phyloP scores from a whole-genome alignment of 2,113 vertebrate species.

The Mus spicilegus region DNA sequence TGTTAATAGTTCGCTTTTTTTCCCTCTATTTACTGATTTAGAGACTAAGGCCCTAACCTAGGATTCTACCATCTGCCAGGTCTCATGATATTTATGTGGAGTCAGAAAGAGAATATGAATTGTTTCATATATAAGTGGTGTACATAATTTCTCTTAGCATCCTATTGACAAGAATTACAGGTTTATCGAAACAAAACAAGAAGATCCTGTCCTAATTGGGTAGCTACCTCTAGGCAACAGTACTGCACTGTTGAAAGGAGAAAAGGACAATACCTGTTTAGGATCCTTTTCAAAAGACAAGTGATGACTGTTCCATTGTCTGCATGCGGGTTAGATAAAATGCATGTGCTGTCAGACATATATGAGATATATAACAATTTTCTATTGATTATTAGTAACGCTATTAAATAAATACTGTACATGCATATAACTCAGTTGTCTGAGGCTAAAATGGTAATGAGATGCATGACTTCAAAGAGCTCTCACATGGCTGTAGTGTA shows the following conservation, averaged over 20 bases:
- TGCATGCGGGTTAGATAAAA: neutral
- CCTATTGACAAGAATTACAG: neutral
- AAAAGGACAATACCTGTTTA: neutral
- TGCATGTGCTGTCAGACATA: neutral
- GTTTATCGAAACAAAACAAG: neutral
- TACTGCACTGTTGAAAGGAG: neutral
- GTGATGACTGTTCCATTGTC: neutral
- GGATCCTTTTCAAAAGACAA: neutral
- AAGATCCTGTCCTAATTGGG: neutral
- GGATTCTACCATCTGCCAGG: neutral
- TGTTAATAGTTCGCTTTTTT: neutral
- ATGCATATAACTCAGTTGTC: neutral
- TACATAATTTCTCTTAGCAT: neutral
- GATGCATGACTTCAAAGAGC: neutral
- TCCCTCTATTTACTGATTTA: neutral
- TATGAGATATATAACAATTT: neutral
- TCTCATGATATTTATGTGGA: neutral
- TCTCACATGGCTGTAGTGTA: neutral
- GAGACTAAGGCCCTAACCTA: neutral
- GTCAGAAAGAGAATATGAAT: neutral
- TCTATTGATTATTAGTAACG: conserved; percentile 16
- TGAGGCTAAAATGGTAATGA: neutral
- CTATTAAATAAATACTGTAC: neutral
- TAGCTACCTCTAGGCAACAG: neutral
- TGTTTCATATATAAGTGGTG: neutral